These are phyloP conservation scores for Lates japonicus DNA, from an alignment of 2,797 vertebrate species.

Conservation along the genomic window DNA sequence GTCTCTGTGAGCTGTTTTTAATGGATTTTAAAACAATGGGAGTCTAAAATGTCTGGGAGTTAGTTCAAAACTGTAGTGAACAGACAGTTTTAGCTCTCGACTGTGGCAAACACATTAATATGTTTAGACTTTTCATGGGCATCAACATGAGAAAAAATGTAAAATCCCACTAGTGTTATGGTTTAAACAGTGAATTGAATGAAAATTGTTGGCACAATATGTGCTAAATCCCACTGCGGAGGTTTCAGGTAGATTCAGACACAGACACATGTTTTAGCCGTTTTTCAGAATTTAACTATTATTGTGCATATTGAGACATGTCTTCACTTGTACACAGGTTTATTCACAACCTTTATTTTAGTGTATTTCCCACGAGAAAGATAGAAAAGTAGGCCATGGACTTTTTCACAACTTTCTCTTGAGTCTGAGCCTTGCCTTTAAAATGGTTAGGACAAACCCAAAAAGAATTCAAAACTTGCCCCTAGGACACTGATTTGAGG, in stretches of 20 bases:
- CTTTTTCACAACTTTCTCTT: slow-evolving; percentile 37
- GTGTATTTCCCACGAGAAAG: slow-evolving; percentile 42
- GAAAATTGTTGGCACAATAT: slow-evolving; percentile 16
- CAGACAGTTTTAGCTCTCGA: slow-evolving; percentile 44
- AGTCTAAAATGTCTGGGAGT: slow-evolving; percentile 36
- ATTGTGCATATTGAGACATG: slow-evolving; percentile 41
- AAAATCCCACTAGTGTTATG: slow-evolving; percentile 1
- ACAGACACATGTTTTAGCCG: slow-evolving; percentile 7
- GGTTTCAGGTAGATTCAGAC: slow-evolving; percentile 7
- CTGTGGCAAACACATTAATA: slow-evolving; percentile 15
- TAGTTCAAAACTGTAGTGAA: slow-evolving; percentile 45
- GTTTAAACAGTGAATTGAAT: slow-evolving; percentile 24
- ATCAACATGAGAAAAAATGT: background rate
- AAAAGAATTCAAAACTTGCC: slow-evolving; percentile 25
- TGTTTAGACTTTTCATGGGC: slow-evolving; percentile 17
- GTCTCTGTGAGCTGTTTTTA: slow-evolving; percentile 63
- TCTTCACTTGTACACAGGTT: slow-evolving; percentile 30
- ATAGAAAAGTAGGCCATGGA: slow-evolving; percentile 36
- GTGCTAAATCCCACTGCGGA: background rate
- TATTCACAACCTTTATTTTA: slow-evolving; percentile 38
- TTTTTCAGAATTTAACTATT: slow-evolving; percentile 17
- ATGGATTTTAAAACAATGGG: slow-evolving; percentile 58
- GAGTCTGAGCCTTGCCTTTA: slow-evolving; percentile 3
- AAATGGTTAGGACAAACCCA: slow-evolving; percentile 8
- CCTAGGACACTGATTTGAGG: background rate